Conservation (phyloP, 2,888 invertebrate species). For the Euphydryas editha region DNA sequence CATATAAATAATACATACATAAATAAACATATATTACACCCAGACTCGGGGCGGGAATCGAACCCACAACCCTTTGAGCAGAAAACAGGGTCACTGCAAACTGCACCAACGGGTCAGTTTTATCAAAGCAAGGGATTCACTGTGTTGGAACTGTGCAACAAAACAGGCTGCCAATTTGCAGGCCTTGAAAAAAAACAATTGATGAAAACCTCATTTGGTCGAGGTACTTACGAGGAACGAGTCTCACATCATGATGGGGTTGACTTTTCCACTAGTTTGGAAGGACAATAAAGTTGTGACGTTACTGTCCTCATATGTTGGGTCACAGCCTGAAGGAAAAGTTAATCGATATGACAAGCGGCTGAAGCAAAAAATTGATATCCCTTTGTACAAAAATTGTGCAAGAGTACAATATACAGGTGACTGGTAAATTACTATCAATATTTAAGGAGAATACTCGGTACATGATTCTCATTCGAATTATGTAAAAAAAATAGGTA, state of each 20-base stretch:
- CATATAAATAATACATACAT: too few species aligned
- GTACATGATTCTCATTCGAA: too few species aligned
- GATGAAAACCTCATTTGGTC: conserved; percentile 49
- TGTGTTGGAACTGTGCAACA: conserved; percentile 48
- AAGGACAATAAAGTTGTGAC: conserved; percentile 52
- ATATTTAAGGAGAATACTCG: too few species aligned
- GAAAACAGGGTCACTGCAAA: too few species aligned
- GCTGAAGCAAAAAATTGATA: conserved; percentile 42
- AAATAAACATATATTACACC: too few species aligned
- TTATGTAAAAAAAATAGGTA: too few species aligned
- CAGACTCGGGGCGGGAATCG: too few species aligned
- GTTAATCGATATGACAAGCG: conserved; percentile 48
- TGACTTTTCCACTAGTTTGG: conserved; percentile 51
- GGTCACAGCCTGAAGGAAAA: conserved; percentile 47
- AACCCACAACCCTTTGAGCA: too few species aligned
- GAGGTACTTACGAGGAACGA: conserved; percentile 51
- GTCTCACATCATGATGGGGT: conserved; percentile 48
- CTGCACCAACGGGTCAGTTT: too few species aligned
- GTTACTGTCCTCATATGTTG: conserved; percentile 50
- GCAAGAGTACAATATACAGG: conserved; percentile 36
- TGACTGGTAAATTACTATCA: too few species aligned
- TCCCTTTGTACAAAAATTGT: conserved; percentile 43
- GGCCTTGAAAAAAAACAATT: conserved; percentile 50
- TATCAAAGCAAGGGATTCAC: conserved; percentile 50
- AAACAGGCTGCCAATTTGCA: conserved; percentile 47